These are phyloP conservation scores for Drosophila lacteicornis DNA, from an alignment of 1,140 invertebrate genomes.

Conservation along the genomic window DNA sequence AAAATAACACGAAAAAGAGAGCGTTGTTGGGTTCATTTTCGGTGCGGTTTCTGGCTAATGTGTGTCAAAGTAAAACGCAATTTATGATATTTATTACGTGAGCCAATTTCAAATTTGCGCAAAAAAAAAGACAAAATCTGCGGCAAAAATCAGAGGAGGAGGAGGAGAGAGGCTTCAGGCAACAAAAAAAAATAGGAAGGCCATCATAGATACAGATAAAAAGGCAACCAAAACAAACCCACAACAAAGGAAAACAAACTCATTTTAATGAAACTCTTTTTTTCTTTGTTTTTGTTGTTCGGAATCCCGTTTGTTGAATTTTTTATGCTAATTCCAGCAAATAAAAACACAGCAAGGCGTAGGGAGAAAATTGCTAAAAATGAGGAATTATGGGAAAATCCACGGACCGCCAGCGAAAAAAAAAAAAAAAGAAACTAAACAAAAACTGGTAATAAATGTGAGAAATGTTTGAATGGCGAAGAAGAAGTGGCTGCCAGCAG, in stretches of 20 bases:
- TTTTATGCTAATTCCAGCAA: constrained; percentile 66
- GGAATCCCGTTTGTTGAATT: constrained; percentile 54
- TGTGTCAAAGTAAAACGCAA: constrained; percentile 82
- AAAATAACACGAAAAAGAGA: constrained; percentile 29
- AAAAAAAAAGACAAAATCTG: constrained; percentile 24
- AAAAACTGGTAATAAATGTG: constrained; percentile 55
- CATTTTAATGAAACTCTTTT: constrained; percentile 75
- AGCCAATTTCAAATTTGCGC: constrained; percentile 65
- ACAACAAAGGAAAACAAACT: constrained; percentile 32
- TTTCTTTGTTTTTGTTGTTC: constrained; percentile 3
- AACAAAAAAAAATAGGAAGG: constrained; percentile 4
- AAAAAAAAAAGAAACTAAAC: background rate
- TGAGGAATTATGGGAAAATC: constrained; percentile 54
- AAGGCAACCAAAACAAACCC: constrained; percentile 28
- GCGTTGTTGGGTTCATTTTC: constrained; percentile 18
- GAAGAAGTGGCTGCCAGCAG: constrained; percentile 11
- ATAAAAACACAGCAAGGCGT: constrained; percentile 35
- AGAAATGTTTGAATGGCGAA: constrained; percentile 41
- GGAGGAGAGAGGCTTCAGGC: constrained; percentile 18
- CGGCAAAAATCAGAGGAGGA: constrained; percentile 17
- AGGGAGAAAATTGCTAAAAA: constrained; percentile 37
- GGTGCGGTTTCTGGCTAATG: constrained; percentile 45
- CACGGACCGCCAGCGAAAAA: constrained; percentile 15
- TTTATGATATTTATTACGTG: constrained; percentile 81
- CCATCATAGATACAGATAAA: constrained; percentile 29